phyloP scores from a whole-genome alignment of 2,888 invertebrate genomes.

The Drosophila formosana region DNA sequence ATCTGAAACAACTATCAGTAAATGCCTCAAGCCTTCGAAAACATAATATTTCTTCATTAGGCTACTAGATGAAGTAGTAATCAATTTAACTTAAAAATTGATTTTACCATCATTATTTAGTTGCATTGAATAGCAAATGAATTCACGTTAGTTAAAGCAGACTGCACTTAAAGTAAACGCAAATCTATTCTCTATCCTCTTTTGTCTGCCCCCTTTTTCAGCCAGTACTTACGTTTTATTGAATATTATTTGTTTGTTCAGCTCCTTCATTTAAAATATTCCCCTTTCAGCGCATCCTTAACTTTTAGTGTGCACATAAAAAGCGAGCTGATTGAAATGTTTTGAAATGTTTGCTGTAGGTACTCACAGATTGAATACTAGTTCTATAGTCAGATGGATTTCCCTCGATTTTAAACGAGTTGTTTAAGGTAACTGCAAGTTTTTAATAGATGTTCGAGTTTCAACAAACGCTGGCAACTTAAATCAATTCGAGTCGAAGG shows the following conservation, averaged over 20 bases:
- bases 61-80: neutral
- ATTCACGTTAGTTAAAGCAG: neutral
- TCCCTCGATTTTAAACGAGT: slow-evolving; percentile 60
- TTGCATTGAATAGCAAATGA: neutral
- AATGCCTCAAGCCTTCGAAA: neutral
- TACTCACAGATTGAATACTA: slow-evolving; percentile 11
- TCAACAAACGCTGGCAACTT: slow-evolving; percentile 62
- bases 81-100: neutral
- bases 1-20: neutral
- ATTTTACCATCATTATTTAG: neutral
- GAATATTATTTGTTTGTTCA: slow-evolving; percentile 54
- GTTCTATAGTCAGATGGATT: neutral
- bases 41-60: slow-evolving; percentile 1
- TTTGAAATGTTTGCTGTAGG: slow-evolving; percentile 61
- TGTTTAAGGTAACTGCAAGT: slow-evolving; percentile 69
- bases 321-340: slow-evolving; percentile 49
- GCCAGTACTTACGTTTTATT: slow-evolving; percentile 56
- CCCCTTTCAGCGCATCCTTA: slow-evolving; percentile 20
- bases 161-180: slow-evolving; percentile 18
- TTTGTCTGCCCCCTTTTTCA: neutral
- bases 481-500: slow-evolving; percentile 70
- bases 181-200: slow-evolving; percentile 9
- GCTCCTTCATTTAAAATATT: slow-evolving; percentile 49
- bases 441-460: slow-evolving; percentile 71
- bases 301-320: slow-evolving; percentile 49